phyloP scores from a whole-genome alignment of 2,888 invertebrate species.

The Stomorhina lunata region DNA sequence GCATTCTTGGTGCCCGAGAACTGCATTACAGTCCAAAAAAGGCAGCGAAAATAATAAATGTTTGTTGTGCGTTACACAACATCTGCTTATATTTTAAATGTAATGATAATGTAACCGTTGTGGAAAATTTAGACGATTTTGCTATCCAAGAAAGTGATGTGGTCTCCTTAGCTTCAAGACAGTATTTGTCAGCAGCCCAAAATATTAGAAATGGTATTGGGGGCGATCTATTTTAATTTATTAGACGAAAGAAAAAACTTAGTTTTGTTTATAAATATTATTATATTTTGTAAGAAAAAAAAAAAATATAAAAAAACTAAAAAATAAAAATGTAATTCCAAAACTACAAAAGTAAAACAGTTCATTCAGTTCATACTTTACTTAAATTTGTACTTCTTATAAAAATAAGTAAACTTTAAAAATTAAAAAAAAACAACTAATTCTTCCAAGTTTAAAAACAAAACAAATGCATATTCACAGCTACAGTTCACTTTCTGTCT shows the following conservation, averaged over 20 bases:
- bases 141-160: background rate
- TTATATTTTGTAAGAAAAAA: no score
- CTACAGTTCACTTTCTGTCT: no score
- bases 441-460: background rate
- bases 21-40: conserved; percentile 19
- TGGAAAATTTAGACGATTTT: background rate
- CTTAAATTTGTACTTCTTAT: no score
- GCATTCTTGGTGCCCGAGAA: conserved; percentile 45
- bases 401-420: no score
- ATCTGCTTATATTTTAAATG: conserved; percentile 8
- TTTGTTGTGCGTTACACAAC: conserved; percentile 26
- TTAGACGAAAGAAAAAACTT: background rate
- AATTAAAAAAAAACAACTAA: background rate
- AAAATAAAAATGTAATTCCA: no score
- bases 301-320: no score
- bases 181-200: conserved; percentile 3
- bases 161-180: background rate
- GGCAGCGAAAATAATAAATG: conserved; percentile 25
- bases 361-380: no score
- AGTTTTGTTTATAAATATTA: background rate
- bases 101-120: background rate
- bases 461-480: background rate
- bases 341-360: no score
- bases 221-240: background rate
- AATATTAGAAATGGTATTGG: background rate